These are phyloP conservation scores for Climacteris rufus DNA, from an alignment of 2,113 vertebrate genomes.

Conservation along the genomic window DNA sequence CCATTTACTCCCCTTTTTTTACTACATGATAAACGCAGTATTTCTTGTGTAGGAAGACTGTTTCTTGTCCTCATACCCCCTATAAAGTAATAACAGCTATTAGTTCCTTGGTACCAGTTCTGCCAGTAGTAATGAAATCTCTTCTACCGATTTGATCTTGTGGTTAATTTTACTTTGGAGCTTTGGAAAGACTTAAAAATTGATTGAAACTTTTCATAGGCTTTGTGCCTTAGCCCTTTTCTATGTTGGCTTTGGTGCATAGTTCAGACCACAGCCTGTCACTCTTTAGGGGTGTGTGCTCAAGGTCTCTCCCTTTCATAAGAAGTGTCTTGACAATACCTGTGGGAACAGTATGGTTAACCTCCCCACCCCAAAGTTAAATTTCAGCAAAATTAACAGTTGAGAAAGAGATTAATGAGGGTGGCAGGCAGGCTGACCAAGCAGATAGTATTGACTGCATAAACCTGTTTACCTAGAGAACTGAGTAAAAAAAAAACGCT, in stretches of 20 bases:
- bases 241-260: fast-evolving
- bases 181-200: not conserved
- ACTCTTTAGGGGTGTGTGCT: not conserved
- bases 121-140: not conserved
- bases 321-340: not conserved
- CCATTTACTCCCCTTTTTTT: not conserved
- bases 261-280: not conserved
- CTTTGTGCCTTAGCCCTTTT: not conserved
- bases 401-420: slow-evolving; percentile 27
- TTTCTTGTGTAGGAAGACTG: not conserved
- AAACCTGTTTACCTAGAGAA: not conserved
- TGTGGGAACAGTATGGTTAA: not conserved
- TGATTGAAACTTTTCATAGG: not conserved
- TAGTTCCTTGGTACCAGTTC: not conserved
- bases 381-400: slow-evolving; percentile 1
- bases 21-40: not conserved
- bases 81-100: not conserved
- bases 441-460: not conserved
- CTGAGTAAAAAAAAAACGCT: not conserved
- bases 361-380: not conserved
- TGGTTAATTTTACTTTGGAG: not conserved
- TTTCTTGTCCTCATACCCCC: not conserved
- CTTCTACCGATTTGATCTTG: not conserved
- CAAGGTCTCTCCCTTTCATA: not conserved
- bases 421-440: not conserved